Base-by-base conservation (phyloP, 2,888 invertebrate species). In the Hirtodrosophila cameraria region DNA sequence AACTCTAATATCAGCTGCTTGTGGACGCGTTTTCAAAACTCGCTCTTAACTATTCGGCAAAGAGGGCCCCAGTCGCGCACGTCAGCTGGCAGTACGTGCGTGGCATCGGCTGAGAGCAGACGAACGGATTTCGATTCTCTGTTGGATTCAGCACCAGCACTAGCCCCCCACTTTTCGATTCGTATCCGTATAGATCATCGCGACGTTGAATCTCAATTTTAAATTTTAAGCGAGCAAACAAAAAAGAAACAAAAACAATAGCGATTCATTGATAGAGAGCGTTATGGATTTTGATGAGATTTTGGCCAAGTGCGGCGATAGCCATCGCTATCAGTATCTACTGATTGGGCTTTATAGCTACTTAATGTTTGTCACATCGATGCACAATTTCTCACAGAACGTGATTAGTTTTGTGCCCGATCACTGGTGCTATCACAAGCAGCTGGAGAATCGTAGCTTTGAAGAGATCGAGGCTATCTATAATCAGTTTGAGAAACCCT, bases 321-420 rank as follows among this genome's bases (percentile, higher is more conserved):
- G 92, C 63, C 90, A 91, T 48, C 90, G 89, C 62, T 92, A 92
- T 78, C 93, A 93, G 75, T 88, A 89, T 36, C 89, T 92, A 30
- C 75, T 93, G 18, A 88, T 93, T 82, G 83, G 88, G 3, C 86
- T 93, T 5, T 93, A 92, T 79, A 91, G 92, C 48, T 46, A 91
- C 0, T 90, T 93, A 42, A 93, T 93, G 85, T 81, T 92, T 6
- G 83, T 93, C 27, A 91, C 92, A 2, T 91, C 92, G 2, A 92
- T 92, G 82, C 92, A 93, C 73, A 92, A 92, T 83, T 93, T 92
- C 75, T 92, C 92, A 7, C 93, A 93, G 85, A 92, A 92, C 38
- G 92, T 93, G 72, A 92, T 92, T 33, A 91, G 92, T 73, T 89
- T 92, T 15, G 88, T 91, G 27, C 92, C 93, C 9, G 90, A 90